A percentile compares a stretch with the other conserved stretches of the same genome.
These are phyloP conservation scores for Drosophila cracens DNA, from an alignment of 2,888 invertebrate genomes.

Conservation along the genomic window DNA sequence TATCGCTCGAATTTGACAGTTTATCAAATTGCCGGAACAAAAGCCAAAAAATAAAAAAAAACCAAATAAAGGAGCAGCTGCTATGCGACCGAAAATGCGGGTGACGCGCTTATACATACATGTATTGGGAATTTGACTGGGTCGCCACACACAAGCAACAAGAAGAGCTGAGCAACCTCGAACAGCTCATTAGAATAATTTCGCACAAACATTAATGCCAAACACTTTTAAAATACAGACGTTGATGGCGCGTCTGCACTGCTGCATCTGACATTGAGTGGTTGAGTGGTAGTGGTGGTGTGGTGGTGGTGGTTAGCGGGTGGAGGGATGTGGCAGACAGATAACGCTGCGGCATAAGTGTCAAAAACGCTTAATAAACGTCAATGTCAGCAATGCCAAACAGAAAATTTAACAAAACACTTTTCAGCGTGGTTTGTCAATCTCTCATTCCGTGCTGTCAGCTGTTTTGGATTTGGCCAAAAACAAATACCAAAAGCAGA, in stretches of 20 bases:
- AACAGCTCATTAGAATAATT: slow-evolving; percentile 76
- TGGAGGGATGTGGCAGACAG: slow-evolving; percentile 25
- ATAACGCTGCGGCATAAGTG: slow-evolving; percentile 72
- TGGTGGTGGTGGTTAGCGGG: not conserved
- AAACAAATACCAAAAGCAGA: slow-evolving; percentile 33
- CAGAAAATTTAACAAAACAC: slow-evolving; percentile 73
- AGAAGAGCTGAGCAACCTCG: slow-evolving; percentile 28
- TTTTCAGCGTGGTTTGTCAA: slow-evolving; percentile 55
- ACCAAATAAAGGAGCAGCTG: slow-evolving; percentile 54
- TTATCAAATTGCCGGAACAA: slow-evolving; percentile 63
- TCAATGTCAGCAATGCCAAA: slow-evolving; percentile 77
- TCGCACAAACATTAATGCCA: slow-evolving; percentile 74
- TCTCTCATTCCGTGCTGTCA: slow-evolving; percentile 35
- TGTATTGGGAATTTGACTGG: slow-evolving; percentile 1
- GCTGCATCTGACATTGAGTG: slow-evolving; percentile 76
- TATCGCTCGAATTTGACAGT: slow-evolving; percentile 58
- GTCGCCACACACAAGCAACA: not conserved
- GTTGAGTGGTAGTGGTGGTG: slow-evolving; percentile 55
- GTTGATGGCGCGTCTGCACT: slow-evolving; percentile 54
- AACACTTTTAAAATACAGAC: slow-evolving; percentile 64
- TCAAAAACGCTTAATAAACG: slow-evolving; percentile 80
- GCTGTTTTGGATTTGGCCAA: slow-evolving; percentile 45
- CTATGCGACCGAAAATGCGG: slow-evolving; percentile 36
- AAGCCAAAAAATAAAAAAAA: slow-evolving; percentile 36
- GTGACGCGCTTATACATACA: not conserved